phyloP scores from a whole-genome alignment of 2,888 invertebrate genomes.

The Coleophora deauratella region DNA sequence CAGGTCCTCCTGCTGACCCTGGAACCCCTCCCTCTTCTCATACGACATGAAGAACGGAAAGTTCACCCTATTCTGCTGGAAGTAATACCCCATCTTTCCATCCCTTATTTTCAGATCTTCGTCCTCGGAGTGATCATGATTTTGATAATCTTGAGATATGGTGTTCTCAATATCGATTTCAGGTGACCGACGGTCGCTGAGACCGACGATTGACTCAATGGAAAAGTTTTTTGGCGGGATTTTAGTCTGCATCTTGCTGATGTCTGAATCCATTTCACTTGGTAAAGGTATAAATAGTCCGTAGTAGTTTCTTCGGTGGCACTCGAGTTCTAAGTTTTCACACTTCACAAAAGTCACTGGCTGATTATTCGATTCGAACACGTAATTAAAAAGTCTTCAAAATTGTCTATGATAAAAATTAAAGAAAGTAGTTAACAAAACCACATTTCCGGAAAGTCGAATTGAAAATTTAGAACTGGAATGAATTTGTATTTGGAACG shows the following conservation, averaged over 20 bases:
- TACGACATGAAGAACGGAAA: conserved; percentile 68
- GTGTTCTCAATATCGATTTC: conserved; percentile 65
- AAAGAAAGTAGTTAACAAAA: conserved; percentile 19
- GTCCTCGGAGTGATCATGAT: conserved; percentile 48
- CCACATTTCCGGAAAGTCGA: conserved; percentile 2
- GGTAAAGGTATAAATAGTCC: not conserved
- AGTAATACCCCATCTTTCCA: conserved; percentile 59
- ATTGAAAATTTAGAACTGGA: conserved; percentile 8
- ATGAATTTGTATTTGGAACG: conserved; percentile 33
- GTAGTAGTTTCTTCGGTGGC: too few relatives aligned
- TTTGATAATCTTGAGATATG: conserved; percentile 50
- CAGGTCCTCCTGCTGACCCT: conserved; percentile 45
- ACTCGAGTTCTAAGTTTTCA: too few relatives aligned
- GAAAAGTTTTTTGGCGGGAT: conserved; percentile 76
- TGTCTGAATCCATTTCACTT: conserved; percentile 56
- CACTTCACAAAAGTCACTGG: conserved; percentile 4
- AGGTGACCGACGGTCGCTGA: conserved; percentile 50
- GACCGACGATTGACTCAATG: conserved; percentile 76
- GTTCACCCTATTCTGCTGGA: conserved; percentile 59
- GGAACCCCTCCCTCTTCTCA: conserved; percentile 48
- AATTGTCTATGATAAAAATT: too few relatives aligned
- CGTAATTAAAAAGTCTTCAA: too few relatives aligned
- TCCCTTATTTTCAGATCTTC: conserved; percentile 55
- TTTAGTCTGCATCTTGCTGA: conserved; percentile 57
- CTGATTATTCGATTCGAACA: not conserved